These are phyloP conservation scores for Vollenhovia emeryi DNA, from an alignment of 1,140 invertebrate genomes.

Conservation along the genomic window DNA sequence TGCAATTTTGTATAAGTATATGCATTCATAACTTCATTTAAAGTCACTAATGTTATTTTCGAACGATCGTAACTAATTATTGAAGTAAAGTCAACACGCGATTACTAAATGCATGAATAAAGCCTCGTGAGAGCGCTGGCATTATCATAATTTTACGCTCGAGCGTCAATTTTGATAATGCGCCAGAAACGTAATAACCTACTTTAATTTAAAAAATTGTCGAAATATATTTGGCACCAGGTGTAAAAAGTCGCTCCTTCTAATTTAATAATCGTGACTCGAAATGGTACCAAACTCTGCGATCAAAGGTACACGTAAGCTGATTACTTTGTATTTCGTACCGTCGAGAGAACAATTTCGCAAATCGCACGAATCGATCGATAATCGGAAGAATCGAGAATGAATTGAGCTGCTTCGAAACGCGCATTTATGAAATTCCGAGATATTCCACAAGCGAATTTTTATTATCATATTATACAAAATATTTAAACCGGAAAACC, in stretches of 20 bases:
- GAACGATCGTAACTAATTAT: neutral
- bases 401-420: neutral
- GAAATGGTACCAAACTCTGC: neutral
- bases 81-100: slow-evolving; percentile 6
- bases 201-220: neutral
- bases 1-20: neutral
- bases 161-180: neutral
- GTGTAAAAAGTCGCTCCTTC: neutral
- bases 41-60: neutral
- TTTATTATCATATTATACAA: neutral
- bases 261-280: neutral
- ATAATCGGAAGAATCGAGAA: neutral
- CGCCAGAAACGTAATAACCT: neutral
- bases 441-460: neutral
- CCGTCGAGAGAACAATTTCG: neutral
- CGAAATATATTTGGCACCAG: too few species aligned
- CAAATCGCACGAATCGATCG: neutral
- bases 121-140: neutral
- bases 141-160: slow-evolving; percentile 21
- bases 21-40: slow-evolving; percentile 1
- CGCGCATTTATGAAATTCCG: neutral
- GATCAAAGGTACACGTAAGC: neutral
- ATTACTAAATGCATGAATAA: neutral
- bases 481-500: neutral
- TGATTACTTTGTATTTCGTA: neutral